phyloP scores from a whole-genome alignment of 2,888 invertebrate species.

The Acronicta alni region DNA sequence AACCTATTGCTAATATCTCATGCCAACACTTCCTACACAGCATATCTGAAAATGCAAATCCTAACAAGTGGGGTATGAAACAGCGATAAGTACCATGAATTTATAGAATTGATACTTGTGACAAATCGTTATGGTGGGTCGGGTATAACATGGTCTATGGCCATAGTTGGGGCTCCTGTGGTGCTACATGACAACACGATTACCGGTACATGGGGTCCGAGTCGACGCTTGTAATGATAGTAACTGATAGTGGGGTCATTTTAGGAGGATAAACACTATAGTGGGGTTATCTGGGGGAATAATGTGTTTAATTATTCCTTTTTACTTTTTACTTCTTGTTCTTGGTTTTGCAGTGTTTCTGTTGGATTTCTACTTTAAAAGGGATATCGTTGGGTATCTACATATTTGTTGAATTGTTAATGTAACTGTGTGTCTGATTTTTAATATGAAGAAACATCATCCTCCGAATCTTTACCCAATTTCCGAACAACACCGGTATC shows the following conservation, averaged over 20 bases:
- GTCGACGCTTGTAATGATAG: slow-evolving; percentile 32
- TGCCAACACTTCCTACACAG: slow-evolving; percentile 30
- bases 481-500: too few relatives aligned
- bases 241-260: slow-evolving; percentile 33
- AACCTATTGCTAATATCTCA: slow-evolving; percentile 31
- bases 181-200: slow-evolving; percentile 79
- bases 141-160: slow-evolving; percentile 67
- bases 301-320: too few relatives aligned
- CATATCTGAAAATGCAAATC: slow-evolving; percentile 47
- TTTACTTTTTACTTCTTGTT: too few relatives aligned
- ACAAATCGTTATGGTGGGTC: slow-evolving; percentile 74
- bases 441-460: too few relatives aligned
- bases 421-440: too few relatives aligned
- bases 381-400: too few relatives aligned
- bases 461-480: too few relatives aligned
- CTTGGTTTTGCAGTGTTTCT: too few relatives aligned
- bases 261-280: neutral
- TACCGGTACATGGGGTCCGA: slow-evolving; percentile 65
- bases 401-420: too few relatives aligned
- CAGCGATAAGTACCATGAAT: slow-evolving; percentile 49
- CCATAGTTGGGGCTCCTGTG: slow-evolving; percentile 72
- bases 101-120: slow-evolving; percentile 68
- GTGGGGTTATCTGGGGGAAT: too few relatives aligned
- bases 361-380: too few relatives aligned
- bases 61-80: slow-evolving; percentile 36